Evolutionary conservation across 2,797 vertebrate species (phyloP), one percentile per base, ranked within the genome.

Genomic region (Sebastes paucispinis): DNA sequence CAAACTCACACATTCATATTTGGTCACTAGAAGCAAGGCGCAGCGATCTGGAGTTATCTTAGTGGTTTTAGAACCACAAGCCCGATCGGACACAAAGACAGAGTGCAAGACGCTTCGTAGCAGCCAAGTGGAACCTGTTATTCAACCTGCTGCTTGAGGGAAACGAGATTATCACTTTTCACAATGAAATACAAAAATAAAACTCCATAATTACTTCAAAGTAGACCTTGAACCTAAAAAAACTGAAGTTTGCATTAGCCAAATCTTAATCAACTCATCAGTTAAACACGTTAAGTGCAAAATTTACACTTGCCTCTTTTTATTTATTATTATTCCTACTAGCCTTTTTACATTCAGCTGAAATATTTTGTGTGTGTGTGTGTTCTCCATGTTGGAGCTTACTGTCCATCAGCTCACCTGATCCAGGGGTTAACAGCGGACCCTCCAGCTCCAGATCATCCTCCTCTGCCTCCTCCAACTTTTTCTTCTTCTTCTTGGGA

Each of bases 401-500:
- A 5, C 16, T 10, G 8, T 55, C 36, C 20, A 27, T 67, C 6
- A 71, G 16, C 86, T 91, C 88, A 99, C 98, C 98, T 79, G 98
- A 98, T 92, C 98, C 98, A 0, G 98, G 98, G 0, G 98, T 99
- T 81, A 99, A 96, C 87, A 99, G 95, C 0, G 98, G 98, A 60
- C 98, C 98, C 89, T 99, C 98, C 84, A 99, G 88, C 90, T 98
- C 97, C 50, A 98, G 94, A 25, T 97, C 95, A 5, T 98, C 98
- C 6, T 95, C 95, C 87, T 99, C 98, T 0, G 90, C 94, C 16
- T 98, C 98, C 74, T 99, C 98, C 86, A 98, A 95, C 95, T 98
- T 98, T 97, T 99, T 99, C 96, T 99, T 99, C 93, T 99, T 99
- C 97, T 99, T 99, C 13, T 98, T 98, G 2, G 98, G 98, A 94